Percentiles rank a stretch among this genome's conserved stretches.
Evolutionary conservation across 2,888 invertebrate species (phyloP).

Genomic region (Eupithecia pulchellata): DNA sequence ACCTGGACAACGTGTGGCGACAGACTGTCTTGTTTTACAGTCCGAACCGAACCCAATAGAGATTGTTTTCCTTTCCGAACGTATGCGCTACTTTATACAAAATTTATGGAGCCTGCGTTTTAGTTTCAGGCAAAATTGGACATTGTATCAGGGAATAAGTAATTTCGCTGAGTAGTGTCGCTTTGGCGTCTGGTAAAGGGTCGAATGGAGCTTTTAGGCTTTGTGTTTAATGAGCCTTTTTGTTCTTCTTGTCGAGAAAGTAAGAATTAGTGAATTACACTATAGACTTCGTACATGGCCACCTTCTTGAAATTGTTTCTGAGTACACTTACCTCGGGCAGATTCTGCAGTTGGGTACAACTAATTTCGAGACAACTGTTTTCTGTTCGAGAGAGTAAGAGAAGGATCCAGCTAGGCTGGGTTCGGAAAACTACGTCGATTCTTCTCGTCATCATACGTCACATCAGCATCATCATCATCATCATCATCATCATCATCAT

Average conservation of each 20-base stretch:
- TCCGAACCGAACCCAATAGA: constrained; percentile 57
- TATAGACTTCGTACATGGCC: too few species aligned
- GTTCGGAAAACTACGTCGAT: too few species aligned
- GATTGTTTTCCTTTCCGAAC: constrained; percentile 59
- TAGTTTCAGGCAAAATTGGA: constrained; percentile 50
- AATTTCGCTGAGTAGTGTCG: constrained; percentile 40
- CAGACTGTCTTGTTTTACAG: constrained; percentile 81
- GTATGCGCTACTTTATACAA: constrained; percentile 47
- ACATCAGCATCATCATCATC: too few species aligned
- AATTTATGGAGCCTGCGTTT: constrained; percentile 44
- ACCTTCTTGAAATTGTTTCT: too few species aligned
- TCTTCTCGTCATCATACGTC: too few species aligned
- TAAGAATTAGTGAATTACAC: neutral
- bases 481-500: too few species aligned
- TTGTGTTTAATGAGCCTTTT: constrained; percentile 26
- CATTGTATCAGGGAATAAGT: constrained; percentile 44
- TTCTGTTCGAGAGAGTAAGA: too few species aligned
- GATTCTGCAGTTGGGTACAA: too few species aligned
- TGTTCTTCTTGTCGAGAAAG: neutral
- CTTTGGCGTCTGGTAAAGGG: constrained; percentile 31
- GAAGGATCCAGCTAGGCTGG: too few species aligned
- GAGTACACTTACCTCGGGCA: too few species aligned
- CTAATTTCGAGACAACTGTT: too few species aligned
- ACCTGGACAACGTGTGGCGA: constrained; percentile 77
- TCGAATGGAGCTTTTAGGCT: constrained; percentile 36